Conservation (phyloP, 2,797 vertebrate genomes). For the Falco concolor region DNA sequence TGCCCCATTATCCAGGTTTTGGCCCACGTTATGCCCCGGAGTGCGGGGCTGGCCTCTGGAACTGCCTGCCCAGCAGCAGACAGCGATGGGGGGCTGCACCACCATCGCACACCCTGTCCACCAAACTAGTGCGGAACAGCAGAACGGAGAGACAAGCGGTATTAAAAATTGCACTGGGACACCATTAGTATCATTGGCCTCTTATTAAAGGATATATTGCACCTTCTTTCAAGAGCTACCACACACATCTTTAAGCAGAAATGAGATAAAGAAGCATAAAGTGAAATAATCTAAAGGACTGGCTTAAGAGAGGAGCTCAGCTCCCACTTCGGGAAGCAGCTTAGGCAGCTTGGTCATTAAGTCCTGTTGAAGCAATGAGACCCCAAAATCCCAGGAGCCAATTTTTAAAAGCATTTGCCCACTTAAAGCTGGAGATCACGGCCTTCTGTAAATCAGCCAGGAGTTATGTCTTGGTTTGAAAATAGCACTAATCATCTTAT, state of each 20-base stretch:
- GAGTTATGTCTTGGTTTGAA: not conserved
- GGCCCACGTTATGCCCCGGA: accelerated
- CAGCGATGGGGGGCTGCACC: not conserved
- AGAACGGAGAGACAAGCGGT: not conserved
- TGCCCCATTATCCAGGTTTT: not conserved
- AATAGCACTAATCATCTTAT: not conserved
- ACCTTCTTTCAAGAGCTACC: not conserved
- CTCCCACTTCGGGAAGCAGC: not conserved
- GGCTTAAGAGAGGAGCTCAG: not conserved
- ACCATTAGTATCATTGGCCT: no score
- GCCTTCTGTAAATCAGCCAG: not conserved
- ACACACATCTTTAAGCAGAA: not conserved
- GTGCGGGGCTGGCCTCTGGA: not conserved
- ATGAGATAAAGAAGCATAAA: not conserved
- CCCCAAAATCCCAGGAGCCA: not conserved
- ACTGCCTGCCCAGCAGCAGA: not conserved
- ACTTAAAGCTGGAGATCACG: not conserved
- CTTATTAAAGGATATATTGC: not conserved
- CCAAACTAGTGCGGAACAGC: not conserved
- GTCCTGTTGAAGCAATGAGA: not conserved
- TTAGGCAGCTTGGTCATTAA: not conserved
- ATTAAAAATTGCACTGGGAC: not conserved
- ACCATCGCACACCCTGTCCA: accelerated
- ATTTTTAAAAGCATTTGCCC: not conserved
- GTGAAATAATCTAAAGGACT: not conserved